Base-by-base conservation (phyloP, 2,888 invertebrate genomes). In the Brachyopa scutellaris region DNA sequence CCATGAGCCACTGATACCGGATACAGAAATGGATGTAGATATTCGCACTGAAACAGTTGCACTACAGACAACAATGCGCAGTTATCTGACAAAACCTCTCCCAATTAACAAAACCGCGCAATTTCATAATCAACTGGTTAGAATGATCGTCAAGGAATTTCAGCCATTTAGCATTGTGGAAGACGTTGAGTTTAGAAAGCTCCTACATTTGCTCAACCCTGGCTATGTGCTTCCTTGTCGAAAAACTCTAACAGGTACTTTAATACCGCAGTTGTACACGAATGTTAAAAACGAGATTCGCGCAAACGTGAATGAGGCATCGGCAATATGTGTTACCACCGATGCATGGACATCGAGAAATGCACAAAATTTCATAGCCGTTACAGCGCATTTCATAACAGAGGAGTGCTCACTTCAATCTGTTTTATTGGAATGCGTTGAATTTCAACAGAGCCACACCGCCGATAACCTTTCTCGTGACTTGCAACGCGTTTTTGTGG, bases 371-470 rank as follows among this genome's bases (percentile, higher is more conserved):
- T 73, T 62, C 29, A 42, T 69, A 17, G 55, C 70, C 9, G 64
- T 73, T 4, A 84, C 83, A n/a, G 77, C 69, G 0, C 69, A 84
- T 33, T 77, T 66, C 8, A 66, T 76, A 2, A 33, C 45, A 5
- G 26, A 66, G 4, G 23, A 26, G 4, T 26, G 4, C 4, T 26
- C 6, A 6, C 26, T 26, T 3, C 3, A 26, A 26, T 26, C 26
- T 26, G 26, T 6, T 6, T 26, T 26, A 26, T 6, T 26, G 6
- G 26, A 26, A 26, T 26, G 26, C 26, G 26, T 26, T 26, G 26
- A 26, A 26, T 26, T 26, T 26, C 26, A 3, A 26, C 26, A 26
- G 26, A 26, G 26, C 6, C 26, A 26, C 26, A 26, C 26, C 26
- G 26, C 26, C 26, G 36, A 38, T 13, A 38, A 15, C 36, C 13